Base-by-base conservation (phyloP, 2,113 vertebrate species). In the Ariopsis seemanni region DNA sequence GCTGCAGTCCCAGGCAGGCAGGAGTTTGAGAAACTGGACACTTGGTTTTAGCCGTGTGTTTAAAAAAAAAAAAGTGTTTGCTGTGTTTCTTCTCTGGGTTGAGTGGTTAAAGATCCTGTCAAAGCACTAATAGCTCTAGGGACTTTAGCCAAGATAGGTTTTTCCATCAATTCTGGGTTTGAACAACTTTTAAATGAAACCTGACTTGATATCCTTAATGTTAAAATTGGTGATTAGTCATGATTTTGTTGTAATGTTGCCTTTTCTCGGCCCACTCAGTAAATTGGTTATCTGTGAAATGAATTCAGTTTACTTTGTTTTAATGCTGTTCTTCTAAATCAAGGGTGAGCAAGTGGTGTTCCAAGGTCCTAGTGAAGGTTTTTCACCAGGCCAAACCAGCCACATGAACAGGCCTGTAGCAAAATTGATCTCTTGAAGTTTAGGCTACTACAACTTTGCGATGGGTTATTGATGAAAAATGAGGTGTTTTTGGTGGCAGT, bases 1-100 rank as follows among this genome's bases (percentile, higher is more conserved):
- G 82, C 60, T 50, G 62, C 30, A 6, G 58, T 79, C 87, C 87
- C 57, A 60, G 53, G 30, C 53, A 30, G 53, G 18, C 77, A 81
- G 57, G 30, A 74, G 34, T 50, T 52, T n/a, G 65, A 57, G 27
- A 67, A 53, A 34, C 27, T 30, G 65, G 22, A 79, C 71, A n/a
- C 74, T 65, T 27, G 7, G 50, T n/a, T 86, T 55, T 30, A 52
- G 17, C 57, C 17, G 52, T 30, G 50, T 55, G 67, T 72, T 71
- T 62, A 11, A 27, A 77, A 17, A 53, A 20, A 42, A 42, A 42
- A 42, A 42, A 18, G 15, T 57, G 53, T 48, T 48, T 57, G 14
- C 50, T 48, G 48, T 77, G n/a, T 27, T 42, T 27, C 12, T 77
- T 30, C 55, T 74, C 27, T 30, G 5, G 14, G 55, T 48, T 25